Evolutionary conservation across 2,888 invertebrate species (phyloP).

Genomic region (Listrodromus nycthemerus): DNA sequence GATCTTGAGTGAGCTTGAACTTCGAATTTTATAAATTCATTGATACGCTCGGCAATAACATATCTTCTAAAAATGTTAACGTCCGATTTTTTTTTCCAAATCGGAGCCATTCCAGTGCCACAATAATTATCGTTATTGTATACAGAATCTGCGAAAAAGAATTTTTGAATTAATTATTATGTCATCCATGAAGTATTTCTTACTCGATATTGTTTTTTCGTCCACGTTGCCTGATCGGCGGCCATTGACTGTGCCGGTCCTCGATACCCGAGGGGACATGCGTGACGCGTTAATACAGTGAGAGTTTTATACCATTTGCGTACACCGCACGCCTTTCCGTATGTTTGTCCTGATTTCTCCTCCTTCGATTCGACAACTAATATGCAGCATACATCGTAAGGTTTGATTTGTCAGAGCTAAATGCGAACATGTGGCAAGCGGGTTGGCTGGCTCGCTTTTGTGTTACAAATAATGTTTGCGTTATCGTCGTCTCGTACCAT

Average conservation of each 20-base stretch:
- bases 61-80: too few relatives aligned
- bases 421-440: conserved; percentile 83
- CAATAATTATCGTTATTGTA: background rate
- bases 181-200: background rate
- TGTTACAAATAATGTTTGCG: conserved; percentile 84
- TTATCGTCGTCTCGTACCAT: conserved; percentile 75
- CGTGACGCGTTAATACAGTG: conserved; percentile 43
- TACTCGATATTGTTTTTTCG: background rate
- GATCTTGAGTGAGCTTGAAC: too few relatives aligned
- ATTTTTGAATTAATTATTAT: background rate
- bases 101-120: background rate
- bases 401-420: conserved; percentile 39
- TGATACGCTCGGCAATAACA: too few relatives aligned
- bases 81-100: background rate
- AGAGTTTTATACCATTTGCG: conserved; percentile 61
- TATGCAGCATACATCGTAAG: conserved; percentile 18
- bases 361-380: conserved; percentile 32
- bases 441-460: conserved; percentile 80
- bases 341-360: conserved; percentile 31
- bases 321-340: conserved; percentile 60
- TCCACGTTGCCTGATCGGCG: background rate
- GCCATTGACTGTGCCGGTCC: background rate
- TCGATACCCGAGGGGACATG: conserved; percentile 7
- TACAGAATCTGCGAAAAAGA: background rate
- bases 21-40: too few relatives aligned